Conservation (phyloP, 2,113 vertebrate genomes). For the Cricetomys ansorgei region DNA sequence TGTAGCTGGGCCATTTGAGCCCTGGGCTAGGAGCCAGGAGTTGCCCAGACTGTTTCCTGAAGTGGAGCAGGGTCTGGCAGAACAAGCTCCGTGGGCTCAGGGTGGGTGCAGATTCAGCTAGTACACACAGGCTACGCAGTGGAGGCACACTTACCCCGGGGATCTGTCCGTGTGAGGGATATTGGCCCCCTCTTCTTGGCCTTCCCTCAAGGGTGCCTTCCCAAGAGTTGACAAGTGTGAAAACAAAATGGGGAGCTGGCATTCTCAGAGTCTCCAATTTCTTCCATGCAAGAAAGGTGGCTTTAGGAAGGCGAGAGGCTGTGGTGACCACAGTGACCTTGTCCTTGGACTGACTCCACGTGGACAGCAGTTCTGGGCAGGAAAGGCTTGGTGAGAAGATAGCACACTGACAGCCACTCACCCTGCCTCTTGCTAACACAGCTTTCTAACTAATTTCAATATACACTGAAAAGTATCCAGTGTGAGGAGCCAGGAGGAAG, state of each 20-base stretch:
- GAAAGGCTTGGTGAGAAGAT: slow-evolving; percentile 16
- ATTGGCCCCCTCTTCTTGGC: not conserved
- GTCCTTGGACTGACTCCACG: not conserved
- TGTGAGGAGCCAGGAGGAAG: not conserved
- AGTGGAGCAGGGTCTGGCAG: not conserved
- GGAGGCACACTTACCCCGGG: not conserved
- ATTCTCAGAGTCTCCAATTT: not conserved
- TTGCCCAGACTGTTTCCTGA: slow-evolving; percentile 17
- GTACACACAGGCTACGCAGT: not conserved
- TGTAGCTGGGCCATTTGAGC: slow-evolving; percentile 8
- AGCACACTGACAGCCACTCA: not conserved
- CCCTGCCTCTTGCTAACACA: not conserved
- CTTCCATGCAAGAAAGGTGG: slow-evolving; percentile 57
- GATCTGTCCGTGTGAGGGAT: not conserved
- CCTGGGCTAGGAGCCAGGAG: slow-evolving; percentile 53
- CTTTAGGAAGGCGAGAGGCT: slow-evolving; percentile 27
- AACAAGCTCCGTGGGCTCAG: not conserved
- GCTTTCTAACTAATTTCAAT: slow-evolving; percentile 18
- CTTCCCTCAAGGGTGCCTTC: not conserved
- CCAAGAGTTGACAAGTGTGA: not conserved
- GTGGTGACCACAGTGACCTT: not conserved
- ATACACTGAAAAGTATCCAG: not conserved
- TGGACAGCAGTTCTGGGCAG: slow-evolving; percentile 60
- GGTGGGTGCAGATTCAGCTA: not conserved
- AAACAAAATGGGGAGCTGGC: not conserved